Conservation (phyloP, 2,888 invertebrate genomes). For the Watsonalla binaria region DNA sequence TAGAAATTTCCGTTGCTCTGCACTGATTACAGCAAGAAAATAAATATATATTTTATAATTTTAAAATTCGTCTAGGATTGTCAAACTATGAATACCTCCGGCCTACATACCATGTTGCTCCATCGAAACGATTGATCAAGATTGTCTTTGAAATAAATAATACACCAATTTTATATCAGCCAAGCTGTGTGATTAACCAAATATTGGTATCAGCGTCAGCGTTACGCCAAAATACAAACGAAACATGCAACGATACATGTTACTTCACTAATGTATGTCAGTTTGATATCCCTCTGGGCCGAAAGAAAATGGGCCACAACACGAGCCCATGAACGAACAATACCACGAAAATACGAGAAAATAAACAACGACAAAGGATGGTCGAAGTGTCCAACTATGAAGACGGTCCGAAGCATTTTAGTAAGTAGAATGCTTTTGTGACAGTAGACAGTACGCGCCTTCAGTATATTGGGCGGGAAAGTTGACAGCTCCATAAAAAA, state of each 20-base stretch:
- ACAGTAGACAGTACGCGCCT: constrained; percentile 16
- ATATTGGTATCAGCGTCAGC: too few relatives aligned
- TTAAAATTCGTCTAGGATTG: too few relatives aligned
- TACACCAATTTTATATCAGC: too few relatives aligned
- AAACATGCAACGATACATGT: too few relatives aligned
- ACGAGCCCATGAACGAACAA: constrained; percentile 22
- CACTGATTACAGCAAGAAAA: too few relatives aligned
- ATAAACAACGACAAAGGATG: constrained; percentile 36
- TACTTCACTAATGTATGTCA: constrained; percentile 6
- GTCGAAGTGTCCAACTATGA: constrained; percentile 37
- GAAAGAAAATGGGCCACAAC: constrained; percentile 33
- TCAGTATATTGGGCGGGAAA: constrained; percentile 17
- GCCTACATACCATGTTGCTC: too few relatives aligned
- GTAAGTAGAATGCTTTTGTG: constrained; percentile 29
- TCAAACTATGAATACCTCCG: too few relatives aligned
- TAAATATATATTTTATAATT: too few relatives aligned
- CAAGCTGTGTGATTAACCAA: too few relatives aligned
- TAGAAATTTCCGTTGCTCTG: too few relatives aligned
- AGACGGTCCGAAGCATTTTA: constrained; percentile 20
- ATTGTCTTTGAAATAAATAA: too few relatives aligned
- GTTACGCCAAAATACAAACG: neutral
- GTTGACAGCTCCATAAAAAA: constrained; percentile 17
- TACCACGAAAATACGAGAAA: constrained; percentile 33
- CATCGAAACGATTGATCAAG: too few relatives aligned
- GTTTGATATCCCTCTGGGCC: constrained; percentile 36